Evolutionary conservation across 2,888 invertebrate species (phyloP), one percentile per base, ranked within the genome.

Genomic region (Platypus cylindrus): DNA sequence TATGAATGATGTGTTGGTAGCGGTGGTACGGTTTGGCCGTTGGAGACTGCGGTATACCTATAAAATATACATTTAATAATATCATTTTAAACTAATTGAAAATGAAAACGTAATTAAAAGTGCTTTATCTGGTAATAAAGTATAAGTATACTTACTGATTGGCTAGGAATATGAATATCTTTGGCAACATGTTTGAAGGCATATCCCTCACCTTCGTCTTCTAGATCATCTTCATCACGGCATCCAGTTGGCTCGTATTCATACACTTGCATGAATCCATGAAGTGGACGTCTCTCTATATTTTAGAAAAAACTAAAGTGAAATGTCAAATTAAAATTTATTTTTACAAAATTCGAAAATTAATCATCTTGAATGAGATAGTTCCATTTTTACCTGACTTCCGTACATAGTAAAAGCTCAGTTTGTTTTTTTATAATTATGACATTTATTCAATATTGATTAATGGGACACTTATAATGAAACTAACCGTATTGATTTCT

Each of bases 401-500:
- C n/a, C n/a, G n/a, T n/a, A n/a, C n/a, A n/a, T n/a, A n/a, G n/a
- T n/a, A n/a, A n/a, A n/a, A n/a, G n/a, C n/a, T n/a, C n/a, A n/a
- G n/a, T n/a, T n/a, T n/a, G n/a, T n/a, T n/a, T n/a, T n/a, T n/a
- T n/a, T n/a, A n/a, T n/a, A n/a, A n/a, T n/a, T n/a, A n/a, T n/a
- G n/a, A n/a, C n/a, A n/a, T n/a, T n/a, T n/a, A n/a, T n/a, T n/a
- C n/a, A n/a, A n/a, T n/a, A n/a, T n/a, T n/a, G n/a, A n/a, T n/a
- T n/a, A n/a, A n/a, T 26, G n/a, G n/a, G n/a, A n/a, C n/a, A n/a
- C n/a, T 15, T 29, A 18, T 30, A 17, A 17, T 15, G 18, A n/a
- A 34, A 60, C 75, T 71, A 54, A 86, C 86, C 85, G 64, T 85
- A 84, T 63, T 86, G 79, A 67, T 81, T 83, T 46, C 85, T 80